A percentile compares a stretch with the other conserved stretches of the same genome.
phyloP scores from a whole-genome alignment of 1,140 invertebrate species.

The Aphelinus certus region DNA sequence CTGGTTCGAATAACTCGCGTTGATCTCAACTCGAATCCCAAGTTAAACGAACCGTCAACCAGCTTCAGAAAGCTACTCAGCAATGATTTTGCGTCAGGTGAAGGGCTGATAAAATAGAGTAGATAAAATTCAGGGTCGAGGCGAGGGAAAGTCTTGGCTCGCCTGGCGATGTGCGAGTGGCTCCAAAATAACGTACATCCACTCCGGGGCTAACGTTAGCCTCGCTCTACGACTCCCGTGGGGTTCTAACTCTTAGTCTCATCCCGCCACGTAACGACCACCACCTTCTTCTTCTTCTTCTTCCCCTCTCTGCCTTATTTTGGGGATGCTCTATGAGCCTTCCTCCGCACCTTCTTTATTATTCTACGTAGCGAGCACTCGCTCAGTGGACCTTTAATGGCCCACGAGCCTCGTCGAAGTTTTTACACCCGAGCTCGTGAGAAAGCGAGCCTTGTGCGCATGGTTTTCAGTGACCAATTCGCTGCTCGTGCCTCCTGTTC shows the following conservation, averaged over 20 bases:
- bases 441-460: too few relatives aligned
- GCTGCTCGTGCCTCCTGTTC: too few relatives aligned
- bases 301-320: too few relatives aligned
- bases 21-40: too few relatives aligned
- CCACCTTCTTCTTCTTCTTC: slow-evolving; percentile 40
- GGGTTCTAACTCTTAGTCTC: slow-evolving; percentile 60
- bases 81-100: background rate
- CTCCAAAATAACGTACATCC: slow-evolving; percentile 53
- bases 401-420: background rate
- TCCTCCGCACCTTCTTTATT: too few relatives aligned
- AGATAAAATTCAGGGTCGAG: slow-evolving; percentile 43
- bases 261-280: slow-evolving; percentile 58
- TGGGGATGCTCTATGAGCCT: too few relatives aligned
- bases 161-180: slow-evolving; percentile 46
- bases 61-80: background rate
- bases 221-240: slow-evolving; percentile 54
- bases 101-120: slow-evolving; percentile 8
- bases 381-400: slow-evolving; percentile 50
- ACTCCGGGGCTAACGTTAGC: slow-evolving; percentile 59
- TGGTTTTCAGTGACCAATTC: too few relatives aligned
- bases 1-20: too few relatives aligned
- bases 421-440: too few relatives aligned
- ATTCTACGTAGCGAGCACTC: slow-evolving; percentile 35
- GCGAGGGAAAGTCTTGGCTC: slow-evolving; percentile 37
- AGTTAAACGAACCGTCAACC: too few relatives aligned